These are phyloP conservation scores for Malurus elegans DNA, from an alignment of 2,113 vertebrate species.

Conservation along the genomic window DNA sequence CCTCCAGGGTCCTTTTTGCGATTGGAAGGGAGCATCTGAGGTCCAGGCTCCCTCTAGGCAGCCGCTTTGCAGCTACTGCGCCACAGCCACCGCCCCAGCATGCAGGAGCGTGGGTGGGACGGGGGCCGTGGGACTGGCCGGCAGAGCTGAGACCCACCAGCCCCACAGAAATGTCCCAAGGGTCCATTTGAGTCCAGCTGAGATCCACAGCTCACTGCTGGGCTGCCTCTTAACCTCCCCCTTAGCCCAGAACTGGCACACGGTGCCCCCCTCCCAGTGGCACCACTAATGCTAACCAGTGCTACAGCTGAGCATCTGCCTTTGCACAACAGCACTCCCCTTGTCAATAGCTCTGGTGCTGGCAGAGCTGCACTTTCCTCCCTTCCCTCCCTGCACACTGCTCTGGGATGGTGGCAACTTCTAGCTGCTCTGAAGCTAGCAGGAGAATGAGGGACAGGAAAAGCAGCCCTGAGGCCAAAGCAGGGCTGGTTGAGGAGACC, in stretches of 20 bases:
- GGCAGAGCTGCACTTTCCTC: accelerated
- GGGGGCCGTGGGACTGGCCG: accelerated
- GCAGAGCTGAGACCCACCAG: background rate
- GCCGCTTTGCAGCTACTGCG: accelerated
- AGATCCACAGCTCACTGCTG: background rate
- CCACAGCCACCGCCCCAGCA: accelerated
- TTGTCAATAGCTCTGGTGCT: accelerated
- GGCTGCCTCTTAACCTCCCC: background rate
- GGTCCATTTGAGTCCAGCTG: background rate
- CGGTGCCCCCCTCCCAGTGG: accelerated
- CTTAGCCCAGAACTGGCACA: background rate
- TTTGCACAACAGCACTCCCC: background rate
- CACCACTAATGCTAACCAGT: background rate
- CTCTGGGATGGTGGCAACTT: background rate
- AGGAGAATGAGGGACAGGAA: background rate
- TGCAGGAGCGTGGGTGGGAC: accelerated
- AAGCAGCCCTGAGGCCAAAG: background rate
- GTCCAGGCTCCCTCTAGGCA: background rate
- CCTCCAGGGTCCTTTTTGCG: background rate
- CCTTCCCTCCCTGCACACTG: background rate
- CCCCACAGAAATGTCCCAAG: background rate
- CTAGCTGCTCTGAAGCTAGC: background rate
- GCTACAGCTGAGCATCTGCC: background rate
- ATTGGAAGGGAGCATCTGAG: background rate
- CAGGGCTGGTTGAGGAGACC: accelerated